Conservation (phyloP, 2,888 invertebrate genomes). For the Tachina grossa region DNA sequence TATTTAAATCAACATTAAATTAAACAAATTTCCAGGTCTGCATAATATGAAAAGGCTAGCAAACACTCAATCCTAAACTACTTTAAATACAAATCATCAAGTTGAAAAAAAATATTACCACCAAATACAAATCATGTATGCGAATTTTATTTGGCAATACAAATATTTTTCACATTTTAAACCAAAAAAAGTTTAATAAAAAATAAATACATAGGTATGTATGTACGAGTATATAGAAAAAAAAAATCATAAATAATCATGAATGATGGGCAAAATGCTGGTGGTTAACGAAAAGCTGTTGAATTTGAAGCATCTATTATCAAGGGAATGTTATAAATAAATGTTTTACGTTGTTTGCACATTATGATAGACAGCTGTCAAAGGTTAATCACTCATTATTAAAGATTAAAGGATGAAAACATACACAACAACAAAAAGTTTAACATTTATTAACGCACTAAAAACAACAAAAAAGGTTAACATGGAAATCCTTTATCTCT, state of each 20-base stretch:
- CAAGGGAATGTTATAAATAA: neutral
- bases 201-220: too few species aligned
- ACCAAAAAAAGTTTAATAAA: too few species aligned
- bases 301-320: neutral
- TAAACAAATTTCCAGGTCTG: too few species aligned
- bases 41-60: too few species aligned
- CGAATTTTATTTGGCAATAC: slow-evolving; percentile 22
- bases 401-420: slow-evolving; percentile 57
- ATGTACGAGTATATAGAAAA: neutral
- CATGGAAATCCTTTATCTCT: slow-evolving; percentile 1
- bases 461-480: slow-evolving; percentile 22
- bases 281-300: slow-evolving; percentile 8
- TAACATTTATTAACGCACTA: too few species aligned
- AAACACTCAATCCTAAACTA: neutral
- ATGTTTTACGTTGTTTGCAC: neutral
- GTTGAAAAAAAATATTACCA: neutral
- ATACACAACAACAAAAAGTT: slow-evolving; percentile 24
- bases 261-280: slow-evolving; percentile 14
- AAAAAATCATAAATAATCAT: slow-evolving; percentile 16
- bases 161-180: neutral
- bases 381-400: slow-evolving; percentile 78
- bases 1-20: too few species aligned
- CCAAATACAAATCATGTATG: slow-evolving; percentile 17
- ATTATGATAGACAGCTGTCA: slow-evolving; percentile 79
- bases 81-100: neutral